Evolutionary conservation across 1,140 invertebrate genomes (phyloP).

Genomic region (Cydia amplana): DNA sequence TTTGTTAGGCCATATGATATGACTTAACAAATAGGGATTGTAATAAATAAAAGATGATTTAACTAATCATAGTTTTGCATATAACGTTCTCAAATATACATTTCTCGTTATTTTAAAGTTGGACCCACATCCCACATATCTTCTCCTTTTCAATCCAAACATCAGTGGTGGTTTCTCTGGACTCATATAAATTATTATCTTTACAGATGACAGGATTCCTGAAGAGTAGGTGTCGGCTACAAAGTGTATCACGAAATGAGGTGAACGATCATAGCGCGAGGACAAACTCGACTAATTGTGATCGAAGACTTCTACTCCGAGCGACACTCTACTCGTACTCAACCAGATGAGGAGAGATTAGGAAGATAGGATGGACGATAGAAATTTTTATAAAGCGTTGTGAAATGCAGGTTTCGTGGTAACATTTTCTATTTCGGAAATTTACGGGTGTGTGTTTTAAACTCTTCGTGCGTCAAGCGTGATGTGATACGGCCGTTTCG

Average conservation of each 20-base stretch:
- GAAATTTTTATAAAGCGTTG: constrained; percentile 70
- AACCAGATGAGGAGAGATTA: constrained; percentile 30
- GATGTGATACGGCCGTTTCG: neutral
- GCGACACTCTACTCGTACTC: constrained; percentile 7
- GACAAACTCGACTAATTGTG: constrained; percentile 52
- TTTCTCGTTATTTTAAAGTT: too few relatives aligned
- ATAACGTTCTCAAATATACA: too few relatives aligned
- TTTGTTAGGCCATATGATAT: too few relatives aligned
- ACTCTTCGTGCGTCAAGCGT: neutral
- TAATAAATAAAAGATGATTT: too few relatives aligned
- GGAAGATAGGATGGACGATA: constrained; percentile 44
- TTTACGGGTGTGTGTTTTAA: neutral
- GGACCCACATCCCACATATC: too few relatives aligned
- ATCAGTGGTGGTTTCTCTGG: neutral
- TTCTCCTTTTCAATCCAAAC: too few relatives aligned
- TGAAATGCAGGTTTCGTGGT: constrained; percentile 61
- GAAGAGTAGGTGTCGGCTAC: constrained; percentile 63
- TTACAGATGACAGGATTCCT: constrained; percentile 76
- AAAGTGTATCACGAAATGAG: constrained; percentile 67
- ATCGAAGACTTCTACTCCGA: constrained; percentile 33
- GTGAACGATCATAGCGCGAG: constrained; percentile 47
- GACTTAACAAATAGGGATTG: too few relatives aligned
- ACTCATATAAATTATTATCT: constrained; percentile 38
- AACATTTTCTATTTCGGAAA: constrained; percentile 45
- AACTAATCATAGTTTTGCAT: too few relatives aligned